Conservation (phyloP, 2,888 invertebrate genomes). For the Salticus scenicus region DNA sequence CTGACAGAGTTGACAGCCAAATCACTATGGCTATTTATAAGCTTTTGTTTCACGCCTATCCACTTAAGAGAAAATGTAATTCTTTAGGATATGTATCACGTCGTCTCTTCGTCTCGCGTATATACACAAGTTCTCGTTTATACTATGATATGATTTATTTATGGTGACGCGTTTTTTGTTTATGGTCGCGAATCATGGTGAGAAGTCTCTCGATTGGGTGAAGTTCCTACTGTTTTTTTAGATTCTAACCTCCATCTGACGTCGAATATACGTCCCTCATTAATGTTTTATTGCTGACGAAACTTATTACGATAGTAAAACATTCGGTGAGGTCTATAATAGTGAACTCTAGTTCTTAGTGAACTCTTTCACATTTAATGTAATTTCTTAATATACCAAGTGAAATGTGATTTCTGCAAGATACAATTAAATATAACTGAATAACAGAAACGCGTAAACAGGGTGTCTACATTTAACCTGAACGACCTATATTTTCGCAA, state of each 20-base stretch:
- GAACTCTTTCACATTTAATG: no score
- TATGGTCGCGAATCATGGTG: constrained; percentile 18
- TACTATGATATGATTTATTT: constrained; percentile 37
- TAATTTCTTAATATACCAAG: no score
- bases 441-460: no score
- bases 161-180: constrained; percentile 41
- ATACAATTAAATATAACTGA: no score
- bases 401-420: no score
- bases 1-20: constrained; percentile 57
- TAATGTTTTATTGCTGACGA: not conserved
- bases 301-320: not conserved
- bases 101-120: constrained; percentile 29
- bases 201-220: not conserved
- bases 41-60: constrained; percentile 60
- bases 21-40: constrained; percentile 64
- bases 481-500: no score
- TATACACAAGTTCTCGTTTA: not conserved
- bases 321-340: not conserved
- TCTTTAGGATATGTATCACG: constrained; percentile 59
- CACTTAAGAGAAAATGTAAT: constrained; percentile 54
- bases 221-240: not conserved
- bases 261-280: not conserved
- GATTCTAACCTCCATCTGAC: not conserved
- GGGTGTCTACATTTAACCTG: no score
- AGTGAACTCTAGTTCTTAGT: not conserved